Evolutionary conservation across 1,140 invertebrate genomes (phyloP).

Genomic region (Tetranychus cinnabarinus): DNA sequence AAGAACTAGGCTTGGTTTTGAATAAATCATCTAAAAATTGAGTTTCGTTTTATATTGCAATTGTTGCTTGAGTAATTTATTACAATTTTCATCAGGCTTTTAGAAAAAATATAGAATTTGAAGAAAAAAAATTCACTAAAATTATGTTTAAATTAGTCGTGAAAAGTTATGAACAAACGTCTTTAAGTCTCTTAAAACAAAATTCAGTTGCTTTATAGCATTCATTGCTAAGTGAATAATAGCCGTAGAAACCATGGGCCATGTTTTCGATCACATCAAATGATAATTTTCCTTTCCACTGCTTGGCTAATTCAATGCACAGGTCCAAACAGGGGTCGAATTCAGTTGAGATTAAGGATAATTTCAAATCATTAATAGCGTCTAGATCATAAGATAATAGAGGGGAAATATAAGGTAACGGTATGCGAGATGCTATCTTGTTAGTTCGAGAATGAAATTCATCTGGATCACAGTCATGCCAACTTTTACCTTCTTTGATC

Average conservation of each 20-base stretch:
- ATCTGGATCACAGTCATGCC: background rate
- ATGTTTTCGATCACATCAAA: conserved; percentile 70
- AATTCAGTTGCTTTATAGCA: no score
- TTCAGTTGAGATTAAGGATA: conserved; percentile 3
- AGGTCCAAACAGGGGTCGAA: conserved; percentile 83
- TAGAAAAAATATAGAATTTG: no score
- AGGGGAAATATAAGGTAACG: background rate
- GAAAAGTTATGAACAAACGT: no score
- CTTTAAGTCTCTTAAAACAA: no score
- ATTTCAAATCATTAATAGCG: background rate
- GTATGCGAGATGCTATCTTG: background rate
- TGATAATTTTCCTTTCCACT: conserved; percentile 27
- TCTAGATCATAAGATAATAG: background rate
- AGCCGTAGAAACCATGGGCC: conserved; percentile 60
- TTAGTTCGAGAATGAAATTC: background rate
- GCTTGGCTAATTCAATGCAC: conserved; percentile 62
- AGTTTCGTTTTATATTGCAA: no score
- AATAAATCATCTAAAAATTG: no score
- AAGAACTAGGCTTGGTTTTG: no score
- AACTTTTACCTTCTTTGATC: background rate
- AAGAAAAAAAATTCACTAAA: no score
- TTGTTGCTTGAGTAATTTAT: no score
- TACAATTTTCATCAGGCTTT: no score
- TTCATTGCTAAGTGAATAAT: no score
- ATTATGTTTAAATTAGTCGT: no score